Evolutionary conservation across 2,113 vertebrate species (phyloP).

Genomic region (Jacana jacana): DNA sequence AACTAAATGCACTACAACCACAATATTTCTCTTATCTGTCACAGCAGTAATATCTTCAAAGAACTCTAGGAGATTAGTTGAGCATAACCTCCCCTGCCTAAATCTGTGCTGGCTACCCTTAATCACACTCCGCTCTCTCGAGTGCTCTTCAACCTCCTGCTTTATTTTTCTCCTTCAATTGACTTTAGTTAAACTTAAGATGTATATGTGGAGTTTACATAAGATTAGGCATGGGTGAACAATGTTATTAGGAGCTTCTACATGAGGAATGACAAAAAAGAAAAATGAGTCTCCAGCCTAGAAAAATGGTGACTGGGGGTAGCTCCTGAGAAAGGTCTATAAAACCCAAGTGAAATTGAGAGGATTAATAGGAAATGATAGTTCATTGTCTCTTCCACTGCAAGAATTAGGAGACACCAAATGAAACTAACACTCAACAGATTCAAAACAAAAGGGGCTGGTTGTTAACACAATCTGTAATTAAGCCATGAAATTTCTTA

Average conservation of each 20-base stretch:
- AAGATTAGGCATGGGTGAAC: neutral
- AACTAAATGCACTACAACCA: neutral
- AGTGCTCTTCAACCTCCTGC: neutral
- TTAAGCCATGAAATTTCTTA: neutral
- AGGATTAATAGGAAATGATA: neutral
- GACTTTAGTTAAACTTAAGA: neutral
- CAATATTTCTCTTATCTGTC: neutral
- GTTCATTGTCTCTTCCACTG: neutral
- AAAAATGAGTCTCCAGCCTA: neutral
- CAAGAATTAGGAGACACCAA: neutral
- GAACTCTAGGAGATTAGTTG: neutral
- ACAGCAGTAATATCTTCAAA: neutral
- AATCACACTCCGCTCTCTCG: neutral
- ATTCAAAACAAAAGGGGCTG: neutral
- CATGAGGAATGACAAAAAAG: neutral
- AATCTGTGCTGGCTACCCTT: neutral
- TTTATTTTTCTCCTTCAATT: neutral
- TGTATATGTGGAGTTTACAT: neutral
- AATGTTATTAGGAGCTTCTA: neutral
- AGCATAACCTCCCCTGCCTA: neutral
- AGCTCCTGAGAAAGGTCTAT: neutral
- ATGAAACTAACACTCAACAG: neutral
- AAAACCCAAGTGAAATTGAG: neutral
- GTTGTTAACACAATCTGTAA: neutral
- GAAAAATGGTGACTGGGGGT: neutral